Evolutionary conservation across 2,797 vertebrate species (phyloP).

Genomic region (Alectoris magna): DNA sequence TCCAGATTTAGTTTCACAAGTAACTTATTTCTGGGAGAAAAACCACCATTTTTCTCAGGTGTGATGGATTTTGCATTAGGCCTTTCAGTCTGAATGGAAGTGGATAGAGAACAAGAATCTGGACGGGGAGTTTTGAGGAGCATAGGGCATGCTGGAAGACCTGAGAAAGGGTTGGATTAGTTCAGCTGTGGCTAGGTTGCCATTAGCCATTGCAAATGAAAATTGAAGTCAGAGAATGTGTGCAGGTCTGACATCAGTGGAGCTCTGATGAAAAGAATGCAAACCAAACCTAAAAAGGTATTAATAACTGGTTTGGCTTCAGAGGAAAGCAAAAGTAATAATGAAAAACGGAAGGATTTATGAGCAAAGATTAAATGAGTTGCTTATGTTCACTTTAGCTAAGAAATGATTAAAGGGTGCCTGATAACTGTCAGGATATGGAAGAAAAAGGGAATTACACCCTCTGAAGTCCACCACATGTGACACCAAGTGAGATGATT

Average conservation of each 20-base stretch:
- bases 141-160: neutral
- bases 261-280: neutral
- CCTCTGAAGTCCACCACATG: neutral
- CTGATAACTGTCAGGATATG: neutral
- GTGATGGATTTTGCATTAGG: neutral
- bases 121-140: neutral
- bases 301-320: conserved; percentile 11
- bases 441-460: neutral
- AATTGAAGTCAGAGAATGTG: neutral
- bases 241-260: neutral
- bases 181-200: neutral
- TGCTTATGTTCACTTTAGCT: conserved; percentile 33
- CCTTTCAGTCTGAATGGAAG: neutral
- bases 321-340: neutral
- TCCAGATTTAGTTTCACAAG: neutral
- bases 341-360: conserved; percentile 14
- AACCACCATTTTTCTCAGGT: neutral
- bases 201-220: neutral
- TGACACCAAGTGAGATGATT: conserved; percentile 1
- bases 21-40: neutral
- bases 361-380: neutral
- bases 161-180: neutral
- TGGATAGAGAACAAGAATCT: neutral
- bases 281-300: neutral
- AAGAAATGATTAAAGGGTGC: conserved; percentile 27